Percentiles rank a stretch among this genome's conserved stretches.
Conservation (phyloP, 37 sponge, comb jelly and placozoan genomes). For the Chondrosia reniformis region DNA sequence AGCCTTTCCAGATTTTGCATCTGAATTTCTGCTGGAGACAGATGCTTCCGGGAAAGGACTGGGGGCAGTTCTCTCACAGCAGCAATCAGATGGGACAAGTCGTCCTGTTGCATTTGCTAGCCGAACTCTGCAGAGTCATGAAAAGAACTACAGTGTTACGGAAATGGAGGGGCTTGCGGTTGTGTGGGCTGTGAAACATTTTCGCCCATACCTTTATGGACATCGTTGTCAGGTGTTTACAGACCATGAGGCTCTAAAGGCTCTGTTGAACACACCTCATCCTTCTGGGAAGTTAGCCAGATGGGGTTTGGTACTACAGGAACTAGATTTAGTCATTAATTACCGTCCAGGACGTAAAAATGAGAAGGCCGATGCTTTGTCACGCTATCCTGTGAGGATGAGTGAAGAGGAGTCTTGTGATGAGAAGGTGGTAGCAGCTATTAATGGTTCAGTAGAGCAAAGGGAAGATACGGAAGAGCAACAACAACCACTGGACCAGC, state of each 20-base stretch:
- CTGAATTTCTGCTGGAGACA: conserved; percentile 41
- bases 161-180: conserved; percentile 59
- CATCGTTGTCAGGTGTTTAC: conserved; percentile 43
- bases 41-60: conserved; percentile 52
- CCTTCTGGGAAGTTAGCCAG: conserved; percentile 60
- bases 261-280: conserved; percentile 51
- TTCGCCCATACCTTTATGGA: conserved; percentile 62
- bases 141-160: conserved; percentile 48
- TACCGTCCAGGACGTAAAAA: conserved; percentile 46
- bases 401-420: background rate
- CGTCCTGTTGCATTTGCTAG: conserved; percentile 51
- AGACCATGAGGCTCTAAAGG: conserved; percentile 58
- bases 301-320: conserved; percentile 60
- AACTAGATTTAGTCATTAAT: conserved; percentile 22
- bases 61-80: conserved; percentile 53
- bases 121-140: conserved; percentile 49
- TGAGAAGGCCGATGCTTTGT: conserved; percentile 46
- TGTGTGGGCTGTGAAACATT: conserved; percentile 61
- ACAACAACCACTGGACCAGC: background rate
- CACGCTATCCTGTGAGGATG: conserved; percentile 9
- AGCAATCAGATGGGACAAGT: conserved; percentile 21
- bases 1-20: conserved; percentile 31
- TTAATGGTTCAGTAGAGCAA: background rate
- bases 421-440: background rate
- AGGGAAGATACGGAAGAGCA: background rate